Base-by-base conservation (phyloP, 1,140 invertebrate species). In the Diorhabda sublineata region DNA sequence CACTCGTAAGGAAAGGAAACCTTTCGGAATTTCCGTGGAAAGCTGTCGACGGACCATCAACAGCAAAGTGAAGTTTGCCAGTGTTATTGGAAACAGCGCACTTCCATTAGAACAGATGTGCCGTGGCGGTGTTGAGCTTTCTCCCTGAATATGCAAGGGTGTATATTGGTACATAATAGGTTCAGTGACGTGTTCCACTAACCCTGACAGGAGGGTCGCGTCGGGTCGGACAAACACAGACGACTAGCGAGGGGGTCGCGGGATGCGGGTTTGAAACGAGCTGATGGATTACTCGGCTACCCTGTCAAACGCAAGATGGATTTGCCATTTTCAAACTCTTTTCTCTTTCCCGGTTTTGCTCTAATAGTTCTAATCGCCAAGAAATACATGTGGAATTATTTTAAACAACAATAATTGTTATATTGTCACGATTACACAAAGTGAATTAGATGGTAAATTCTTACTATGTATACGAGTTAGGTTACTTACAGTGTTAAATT, bases 251-350 rank as follows among this genome's bases (percentile, higher is more conserved):
- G 68, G 73, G 62, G 60, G 61, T 42, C 47, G 67, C 58, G 72
- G 66, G 57, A 69, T 60, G 69, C 62, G 76, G 71, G 68, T 68
- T 58, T 52, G 67, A 52, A 9, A 5, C 47, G 66, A 59, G 61
- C 73, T 79, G 80, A 80, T 79, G 77, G 79, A 80, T 81, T 77
- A 78, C 75, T 64, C 78, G 77, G 75, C 75, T 78, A 74, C 73
- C 76, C 79, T 80, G 80, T 81, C 80, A 81, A 81, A 80, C 78
- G 75, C 80, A 81, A 81, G 79, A 80, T 80, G 78, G 79, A 80
- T 80, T 76, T 77, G 76, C 78, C 76, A 80, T 80, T 79, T 66
- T 66, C 65, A 60, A 66, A 66, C 57, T 58, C 57, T 60, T 60
- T 8, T 52, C 57, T 44, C 60, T 59, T 66, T 42, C 43, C 47